phyloP scores from a whole-genome alignment of 2,797 vertebrate species.

The Labeo calbasu region DNA sequence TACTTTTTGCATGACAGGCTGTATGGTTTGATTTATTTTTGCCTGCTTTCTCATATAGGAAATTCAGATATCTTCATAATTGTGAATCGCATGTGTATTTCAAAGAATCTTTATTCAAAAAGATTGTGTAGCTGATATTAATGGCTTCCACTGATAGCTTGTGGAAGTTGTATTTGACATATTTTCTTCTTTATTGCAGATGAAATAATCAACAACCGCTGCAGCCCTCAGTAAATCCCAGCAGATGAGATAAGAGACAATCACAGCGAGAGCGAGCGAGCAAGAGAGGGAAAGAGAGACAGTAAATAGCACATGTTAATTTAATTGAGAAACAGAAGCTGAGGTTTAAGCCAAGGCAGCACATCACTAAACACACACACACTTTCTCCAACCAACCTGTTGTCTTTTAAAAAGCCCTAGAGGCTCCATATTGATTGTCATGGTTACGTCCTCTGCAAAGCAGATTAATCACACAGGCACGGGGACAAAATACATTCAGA shows the following conservation, averaged over 20 bases:
- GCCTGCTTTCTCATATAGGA: background rate
- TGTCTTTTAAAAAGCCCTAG: constrained; percentile 66
- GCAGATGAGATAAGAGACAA: constrained; percentile 30
- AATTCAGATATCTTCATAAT: background rate
- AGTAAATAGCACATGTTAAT: constrained; percentile 72
- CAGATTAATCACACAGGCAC: constrained; percentile 76
- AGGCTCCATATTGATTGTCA: constrained; percentile 81
- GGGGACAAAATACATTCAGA: constrained; percentile 11
- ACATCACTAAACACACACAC: constrained; percentile 48
- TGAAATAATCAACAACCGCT: background rate
- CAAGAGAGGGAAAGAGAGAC: constrained; percentile 31
- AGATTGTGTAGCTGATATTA: background rate
- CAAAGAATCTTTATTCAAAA: background rate
- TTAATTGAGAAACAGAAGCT: constrained; percentile 79
- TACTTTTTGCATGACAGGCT: background rate
- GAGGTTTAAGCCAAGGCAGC: constrained; percentile 64
- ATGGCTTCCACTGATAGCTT: background rate
- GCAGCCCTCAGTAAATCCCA: background rate
- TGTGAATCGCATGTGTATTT: background rate
- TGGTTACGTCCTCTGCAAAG: constrained; percentile 85
- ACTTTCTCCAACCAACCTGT: constrained; percentile 64
- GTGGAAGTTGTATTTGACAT: background rate
- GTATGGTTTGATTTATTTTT: background rate
- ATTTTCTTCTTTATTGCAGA: constrained; percentile 17
- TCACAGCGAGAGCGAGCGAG: background rate